Base-by-base conservation (phyloP, 2,113 vertebrate genomes). In the Pedetes capensis region DNA sequence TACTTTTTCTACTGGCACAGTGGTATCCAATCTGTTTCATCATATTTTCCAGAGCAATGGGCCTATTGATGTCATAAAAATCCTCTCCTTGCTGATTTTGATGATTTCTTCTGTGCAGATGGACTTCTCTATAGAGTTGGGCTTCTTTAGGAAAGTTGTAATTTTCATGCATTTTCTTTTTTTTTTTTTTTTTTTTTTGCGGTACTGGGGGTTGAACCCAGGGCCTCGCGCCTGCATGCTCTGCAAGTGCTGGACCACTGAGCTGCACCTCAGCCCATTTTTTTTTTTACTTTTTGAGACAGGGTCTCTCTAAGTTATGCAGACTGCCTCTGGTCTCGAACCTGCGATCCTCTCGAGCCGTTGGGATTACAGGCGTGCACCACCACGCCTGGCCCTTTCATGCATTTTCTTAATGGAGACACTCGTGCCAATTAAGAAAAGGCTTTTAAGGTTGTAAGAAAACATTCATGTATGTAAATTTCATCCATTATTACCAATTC, bases 61-160 rank as follows among this genome's bases (percentile, higher is more conserved):
- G 84, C 59, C 12, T n/a, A n/a, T 57, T 1, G 2, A 71, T 88
- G 71, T 51, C 55, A 66, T 87, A 96, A 95, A 93, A 78, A 86
- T n/a, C 4, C 63, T 76, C 5, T 75, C 53, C 61, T 37, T 63
- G 17, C 29, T 66, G 71, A 57, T 27, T 89, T 94, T 89, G 76
- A 63, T 80, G 88, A 82, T 87, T 93, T 71, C 78, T 17, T 75
- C 7, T 23, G 12, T 57, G 6, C 11, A 69, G 27, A 49, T 69
- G 42, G 61, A 44, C 76, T 86, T 69, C 69, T 89, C 94, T 63
- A 75, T n/a, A n/a, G n/a, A 69, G 27, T 55, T 69, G 42, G 61
- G 39, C 76, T 86, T 69, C 69, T 89, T 95, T 63, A 75, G n/a
- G 34, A 86, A 95, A 85, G 32, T 61, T 69, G 6, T 64, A 25